Evolutionary conservation across 2,888 invertebrate genomes (phyloP), one percentile per base, ranked within the genome.

Genomic region (Tiliacea citrago): DNA sequence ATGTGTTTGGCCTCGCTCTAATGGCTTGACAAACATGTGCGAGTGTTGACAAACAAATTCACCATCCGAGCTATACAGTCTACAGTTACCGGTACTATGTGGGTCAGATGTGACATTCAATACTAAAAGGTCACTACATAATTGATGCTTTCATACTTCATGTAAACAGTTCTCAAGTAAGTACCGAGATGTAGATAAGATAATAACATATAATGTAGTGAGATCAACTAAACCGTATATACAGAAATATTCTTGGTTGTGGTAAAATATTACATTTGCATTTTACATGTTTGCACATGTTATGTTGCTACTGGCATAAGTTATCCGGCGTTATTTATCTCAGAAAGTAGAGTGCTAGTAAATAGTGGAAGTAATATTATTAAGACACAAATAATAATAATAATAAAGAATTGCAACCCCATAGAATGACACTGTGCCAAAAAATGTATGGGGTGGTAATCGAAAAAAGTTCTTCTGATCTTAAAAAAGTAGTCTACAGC

Each of bases 1-100:
- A 81, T 83, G 83, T 84, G 84, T 83, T 83, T 86, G 91, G 88
- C 90, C 92, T 90, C 91, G 93, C 90, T 93, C 93, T 94, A 95
- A 95, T 95, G 94, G 94, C 88, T 93, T 86, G 89, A 90, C 93
- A 95, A 95, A 95, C 93, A 94, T 79, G 78, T 86, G 87, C 88
- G 85, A 82, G 83, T 92, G 91, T 93, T 94, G 93, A 92, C 92
- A 92, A 92, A 91, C 90, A 91, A 83, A 88, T 84, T 77, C 84
- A 81, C 76, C 88, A 90, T 86, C 63, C 88, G 83, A 88, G 87
- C 88, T 86, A 85, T 84, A 86, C 84, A 85, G 90, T 87, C 85
- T 85, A 87, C 83, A 86, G 90, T 89, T 86, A 86, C 84, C 75
- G 84, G 85, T 88, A 90, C 86, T 57, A 90, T 90, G 84, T 93